Conservation (phyloP, 30 jellyfish, hydroid and myxozoan genomes). For the Hydractinia symbiolongicarpus region DNA sequence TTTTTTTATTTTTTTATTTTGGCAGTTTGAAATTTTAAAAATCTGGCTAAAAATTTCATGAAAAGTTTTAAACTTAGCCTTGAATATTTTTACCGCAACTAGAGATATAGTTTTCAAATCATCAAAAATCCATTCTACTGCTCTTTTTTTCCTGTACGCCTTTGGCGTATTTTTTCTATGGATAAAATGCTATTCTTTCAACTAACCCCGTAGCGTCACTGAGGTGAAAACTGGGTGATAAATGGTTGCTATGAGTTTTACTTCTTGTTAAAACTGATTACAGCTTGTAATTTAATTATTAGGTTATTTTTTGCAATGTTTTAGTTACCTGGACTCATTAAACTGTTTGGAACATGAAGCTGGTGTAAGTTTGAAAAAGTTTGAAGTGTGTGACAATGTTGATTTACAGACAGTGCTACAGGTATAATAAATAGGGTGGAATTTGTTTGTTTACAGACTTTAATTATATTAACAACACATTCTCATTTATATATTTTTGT, state of each 20-base stretch:
- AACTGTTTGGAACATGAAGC: constrained; percentile 62
- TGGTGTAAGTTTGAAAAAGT: constrained; percentile 50
- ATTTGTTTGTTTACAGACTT: background rate
- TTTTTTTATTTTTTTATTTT: background rate
- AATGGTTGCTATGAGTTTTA: background rate
- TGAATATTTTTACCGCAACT: background rate
- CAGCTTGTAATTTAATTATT: background rate
- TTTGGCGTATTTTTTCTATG: no score
- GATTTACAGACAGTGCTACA: constrained; percentile 67
- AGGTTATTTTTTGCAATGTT: background rate
- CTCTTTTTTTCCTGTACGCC: no score
- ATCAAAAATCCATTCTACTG: background rate
- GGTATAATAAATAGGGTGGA: constrained; percentile 21
- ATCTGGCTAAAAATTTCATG: background rate
- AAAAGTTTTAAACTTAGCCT: background rate
- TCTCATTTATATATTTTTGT: background rate
- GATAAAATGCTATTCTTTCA: no score
- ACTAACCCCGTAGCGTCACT: no score
- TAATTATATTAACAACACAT: background rate
- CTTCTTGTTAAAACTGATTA: background rate
- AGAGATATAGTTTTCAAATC: background rate
- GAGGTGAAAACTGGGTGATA: no score
- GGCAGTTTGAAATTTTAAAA: no score
- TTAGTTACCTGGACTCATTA: constrained; percentile 54
- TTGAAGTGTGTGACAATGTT: constrained; percentile 78